Conservation (phyloP, 2,888 invertebrate genomes). For the Drosophila stalkeri region DNA sequence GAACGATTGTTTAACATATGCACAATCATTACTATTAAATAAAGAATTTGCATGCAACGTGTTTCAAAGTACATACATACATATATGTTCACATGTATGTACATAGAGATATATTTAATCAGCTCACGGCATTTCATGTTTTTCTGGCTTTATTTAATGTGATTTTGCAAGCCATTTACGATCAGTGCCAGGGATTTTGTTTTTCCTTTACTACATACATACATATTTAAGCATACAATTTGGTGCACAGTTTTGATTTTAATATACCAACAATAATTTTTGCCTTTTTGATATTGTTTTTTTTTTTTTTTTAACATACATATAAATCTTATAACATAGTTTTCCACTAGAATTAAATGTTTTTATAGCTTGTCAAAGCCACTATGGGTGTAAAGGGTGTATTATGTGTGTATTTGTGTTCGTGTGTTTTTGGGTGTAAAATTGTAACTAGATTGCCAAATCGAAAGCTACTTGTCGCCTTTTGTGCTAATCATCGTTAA, state of each 20-base stretch:
- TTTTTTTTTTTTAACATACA: slow-evolving; percentile 34
- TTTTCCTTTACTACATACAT: slow-evolving; percentile 8
- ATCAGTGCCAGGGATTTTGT: slow-evolving; percentile 17
- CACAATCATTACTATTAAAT: slow-evolving; percentile 10
- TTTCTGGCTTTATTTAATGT: slow-evolving; percentile 22
- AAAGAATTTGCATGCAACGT: slow-evolving; percentile 17
- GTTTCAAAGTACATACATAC: slow-evolving; percentile 8
- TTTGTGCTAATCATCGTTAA: slow-evolving; percentile 51
- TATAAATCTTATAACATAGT: slow-evolving; percentile 46
- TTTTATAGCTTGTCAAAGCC: slow-evolving; percentile 48
- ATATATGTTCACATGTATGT: not conserved
- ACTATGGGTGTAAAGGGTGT: slow-evolving; percentile 18
- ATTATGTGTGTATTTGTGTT: slow-evolving; percentile 10
- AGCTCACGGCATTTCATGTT: slow-evolving; percentile 23
- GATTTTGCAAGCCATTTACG: slow-evolving; percentile 12
- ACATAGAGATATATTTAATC: slow-evolving; percentile 45
- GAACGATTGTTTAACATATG: not conserved
- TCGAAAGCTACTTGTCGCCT: slow-evolving; percentile 23
- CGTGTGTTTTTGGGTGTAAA: slow-evolving; percentile 14
- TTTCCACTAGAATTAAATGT: slow-evolving; percentile 40
- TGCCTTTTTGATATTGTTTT: not conserved
- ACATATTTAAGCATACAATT: slow-evolving; percentile 29
- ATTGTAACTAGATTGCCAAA: slow-evolving; percentile 40
- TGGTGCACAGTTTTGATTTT: slow-evolving; percentile 36
- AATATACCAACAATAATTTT: slow-evolving; percentile 24